These are phyloP conservation scores for Manis javanica DNA, from an alignment of 2,797 vertebrate species.

Conservation along the genomic window DNA sequence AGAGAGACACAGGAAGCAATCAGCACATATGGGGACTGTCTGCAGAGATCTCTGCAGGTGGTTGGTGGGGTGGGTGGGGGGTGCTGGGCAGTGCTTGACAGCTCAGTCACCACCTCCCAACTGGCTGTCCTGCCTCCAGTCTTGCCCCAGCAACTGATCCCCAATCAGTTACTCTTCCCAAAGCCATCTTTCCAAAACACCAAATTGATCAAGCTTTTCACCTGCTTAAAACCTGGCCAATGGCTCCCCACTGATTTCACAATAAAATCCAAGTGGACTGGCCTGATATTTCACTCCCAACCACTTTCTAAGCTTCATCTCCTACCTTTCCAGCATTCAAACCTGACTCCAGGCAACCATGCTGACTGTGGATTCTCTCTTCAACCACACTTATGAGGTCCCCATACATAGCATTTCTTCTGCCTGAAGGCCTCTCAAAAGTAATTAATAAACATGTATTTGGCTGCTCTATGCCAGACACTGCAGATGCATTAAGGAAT, in stretches of 20 bases:
- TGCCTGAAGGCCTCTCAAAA: background rate
- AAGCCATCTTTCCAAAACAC: background rate
- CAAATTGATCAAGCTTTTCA: background rate
- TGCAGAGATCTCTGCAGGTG: background rate
- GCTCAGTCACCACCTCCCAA: background rate
- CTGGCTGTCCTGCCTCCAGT: background rate
- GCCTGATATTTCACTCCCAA: too few species aligned
- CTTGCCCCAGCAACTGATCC: background rate
- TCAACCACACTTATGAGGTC: background rate
- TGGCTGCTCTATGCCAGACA: background rate
- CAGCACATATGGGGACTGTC: fast-evolving
- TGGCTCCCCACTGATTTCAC: background rate
- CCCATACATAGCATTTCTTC: too few species aligned
- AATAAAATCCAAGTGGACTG: background rate
- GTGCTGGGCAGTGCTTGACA: background rate
- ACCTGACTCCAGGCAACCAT: background rate
- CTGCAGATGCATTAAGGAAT: background rate
- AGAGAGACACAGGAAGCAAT: background rate
- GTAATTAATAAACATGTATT: background rate
- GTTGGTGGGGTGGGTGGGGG: too few species aligned
- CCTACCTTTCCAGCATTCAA: background rate
- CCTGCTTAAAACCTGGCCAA: background rate
- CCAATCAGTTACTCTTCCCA: background rate
- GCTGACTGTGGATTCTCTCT: background rate
- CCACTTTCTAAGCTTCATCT: background rate